phyloP scores from a whole-genome alignment of 2,888 invertebrate genomes.

The Scelioninae gen. 1 region DNA sequence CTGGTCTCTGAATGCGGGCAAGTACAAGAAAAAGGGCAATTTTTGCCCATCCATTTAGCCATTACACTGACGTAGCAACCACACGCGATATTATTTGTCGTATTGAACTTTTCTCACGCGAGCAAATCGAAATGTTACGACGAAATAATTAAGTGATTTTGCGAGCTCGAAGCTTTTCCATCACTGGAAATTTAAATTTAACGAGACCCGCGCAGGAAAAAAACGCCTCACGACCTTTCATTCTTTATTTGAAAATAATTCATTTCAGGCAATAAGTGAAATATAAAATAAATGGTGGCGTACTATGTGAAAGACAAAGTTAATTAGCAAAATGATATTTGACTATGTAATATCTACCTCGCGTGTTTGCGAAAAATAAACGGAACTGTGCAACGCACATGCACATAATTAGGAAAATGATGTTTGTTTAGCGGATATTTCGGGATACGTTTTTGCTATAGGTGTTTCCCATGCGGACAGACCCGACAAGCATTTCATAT shows the following conservation, averaged over 20 bases:
- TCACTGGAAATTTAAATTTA: conserved; percentile 22
- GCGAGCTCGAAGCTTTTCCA: conserved; percentile 3
- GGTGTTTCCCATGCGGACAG: conserved; percentile 6
- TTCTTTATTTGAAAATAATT: conserved; percentile 48
- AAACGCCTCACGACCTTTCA: background rate
- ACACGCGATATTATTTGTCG: conserved; percentile 59
- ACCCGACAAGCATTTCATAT: conserved; percentile 41
- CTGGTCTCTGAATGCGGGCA: conserved; percentile 28
- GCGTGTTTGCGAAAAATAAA: conserved; percentile 60
- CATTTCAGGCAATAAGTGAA: conserved; percentile 17
- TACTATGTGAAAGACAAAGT: conserved; percentile 32
- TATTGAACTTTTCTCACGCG: conserved; percentile 31
- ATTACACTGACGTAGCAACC: conserved; percentile 32
- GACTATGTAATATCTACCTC: conserved; percentile 71
- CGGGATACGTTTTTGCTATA: conserved; percentile 17
- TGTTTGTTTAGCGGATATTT: conserved; percentile 73
- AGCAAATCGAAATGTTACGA: conserved; percentile 39
- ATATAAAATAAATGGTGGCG: conserved; percentile 33
- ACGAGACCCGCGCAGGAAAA: background rate
- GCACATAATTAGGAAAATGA: conserved; percentile 78
- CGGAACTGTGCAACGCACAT: conserved; percentile 16
- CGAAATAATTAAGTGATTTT: conserved; percentile 51
- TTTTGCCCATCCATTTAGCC: conserved; percentile 46
- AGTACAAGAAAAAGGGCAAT: conserved; percentile 48
- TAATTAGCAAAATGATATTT: conserved; percentile 78